Conservation (phyloP, 2,797 vertebrate species). For the Galaxias olidus region DNA sequence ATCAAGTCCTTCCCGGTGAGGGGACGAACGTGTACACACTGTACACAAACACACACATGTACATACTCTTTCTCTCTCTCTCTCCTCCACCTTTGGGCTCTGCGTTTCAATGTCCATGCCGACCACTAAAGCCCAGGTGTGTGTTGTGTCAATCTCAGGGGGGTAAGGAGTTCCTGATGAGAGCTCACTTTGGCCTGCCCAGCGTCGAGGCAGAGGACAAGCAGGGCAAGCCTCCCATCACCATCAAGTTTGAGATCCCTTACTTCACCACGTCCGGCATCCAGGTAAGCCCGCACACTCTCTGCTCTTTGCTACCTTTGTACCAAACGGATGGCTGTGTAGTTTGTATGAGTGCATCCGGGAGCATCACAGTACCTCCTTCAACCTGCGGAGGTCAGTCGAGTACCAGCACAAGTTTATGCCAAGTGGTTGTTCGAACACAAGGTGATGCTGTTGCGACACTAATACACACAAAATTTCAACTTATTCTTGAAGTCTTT, state of each 20-base stretch:
- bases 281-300: slow-evolving; percentile 68
- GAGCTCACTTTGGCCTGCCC: slow-evolving; percentile 86
- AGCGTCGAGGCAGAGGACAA: slow-evolving; percentile 91
- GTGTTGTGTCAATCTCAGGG: slow-evolving; percentile 69
- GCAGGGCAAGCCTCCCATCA: slow-evolving; percentile 88
- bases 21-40: not conserved
- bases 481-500: too few species aligned
- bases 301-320: too few species aligned
- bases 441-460: slow-evolving; percentile 21
- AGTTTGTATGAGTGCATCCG: too few species aligned
- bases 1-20: slow-evolving; percentile 90
- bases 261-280: slow-evolving; percentile 91
- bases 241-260: slow-evolving; percentile 88
- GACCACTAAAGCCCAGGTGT: not conserved
- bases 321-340: too few species aligned
- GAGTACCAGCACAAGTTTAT: not conserved
- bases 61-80: not conserved
- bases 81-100: too few species aligned
- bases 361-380: not conserved
- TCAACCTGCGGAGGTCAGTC: slow-evolving; percentile 3
- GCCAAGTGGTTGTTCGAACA: slow-evolving; percentile 4
- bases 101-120: too few species aligned
- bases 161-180: slow-evolving; percentile 90
- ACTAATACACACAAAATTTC: not conserved
- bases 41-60: not conserved